A percentile compares a stretch with the other conserved stretches of the same genome.
phyloP scores from a whole-genome alignment of 2,113 vertebrate genomes.

The Vulpes ferrilata region DNA sequence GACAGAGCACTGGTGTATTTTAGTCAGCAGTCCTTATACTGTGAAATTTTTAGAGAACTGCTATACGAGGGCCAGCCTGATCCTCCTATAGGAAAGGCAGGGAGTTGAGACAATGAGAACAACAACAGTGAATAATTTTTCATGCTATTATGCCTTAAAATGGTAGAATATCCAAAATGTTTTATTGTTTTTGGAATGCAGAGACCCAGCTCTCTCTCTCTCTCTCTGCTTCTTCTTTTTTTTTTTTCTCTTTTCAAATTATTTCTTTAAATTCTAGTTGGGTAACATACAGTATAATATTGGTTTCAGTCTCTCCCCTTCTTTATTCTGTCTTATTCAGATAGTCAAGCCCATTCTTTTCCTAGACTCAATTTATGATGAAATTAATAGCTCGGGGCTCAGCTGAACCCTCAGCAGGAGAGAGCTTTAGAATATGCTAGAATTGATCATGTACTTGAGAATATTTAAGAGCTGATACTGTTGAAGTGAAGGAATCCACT shows the following conservation, averaged over 20 bases:
- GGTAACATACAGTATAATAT: background rate
- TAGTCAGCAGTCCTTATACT: background rate
- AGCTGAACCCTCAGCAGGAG: constrained; percentile 16
- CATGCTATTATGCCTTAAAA: background rate
- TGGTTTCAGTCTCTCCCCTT: background rate
- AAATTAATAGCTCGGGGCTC: background rate
- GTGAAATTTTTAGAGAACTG: constrained; percentile 34
- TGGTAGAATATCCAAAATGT: background rate
- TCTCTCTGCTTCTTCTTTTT: background rate
- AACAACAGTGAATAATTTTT: background rate
- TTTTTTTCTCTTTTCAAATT: background rate
- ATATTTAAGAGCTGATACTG: constrained; percentile 44
- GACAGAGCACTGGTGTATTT: background rate
- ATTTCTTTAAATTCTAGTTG: background rate
- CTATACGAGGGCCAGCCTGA: background rate
- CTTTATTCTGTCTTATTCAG: background rate
- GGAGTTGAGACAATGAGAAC: background rate
- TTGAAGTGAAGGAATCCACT: constrained; percentile 7
- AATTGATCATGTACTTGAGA: constrained; percentile 25
- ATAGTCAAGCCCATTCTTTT: background rate
- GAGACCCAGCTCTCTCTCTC: background rate
- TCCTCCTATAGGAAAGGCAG: background rate
- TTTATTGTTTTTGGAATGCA: constrained; percentile 55
- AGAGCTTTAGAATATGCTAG: background rate
- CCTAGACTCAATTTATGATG: background rate